These are phyloP conservation scores for Eulithis testata DNA, from an alignment of 2,888 invertebrate genomes.

Conservation along the genomic window DNA sequence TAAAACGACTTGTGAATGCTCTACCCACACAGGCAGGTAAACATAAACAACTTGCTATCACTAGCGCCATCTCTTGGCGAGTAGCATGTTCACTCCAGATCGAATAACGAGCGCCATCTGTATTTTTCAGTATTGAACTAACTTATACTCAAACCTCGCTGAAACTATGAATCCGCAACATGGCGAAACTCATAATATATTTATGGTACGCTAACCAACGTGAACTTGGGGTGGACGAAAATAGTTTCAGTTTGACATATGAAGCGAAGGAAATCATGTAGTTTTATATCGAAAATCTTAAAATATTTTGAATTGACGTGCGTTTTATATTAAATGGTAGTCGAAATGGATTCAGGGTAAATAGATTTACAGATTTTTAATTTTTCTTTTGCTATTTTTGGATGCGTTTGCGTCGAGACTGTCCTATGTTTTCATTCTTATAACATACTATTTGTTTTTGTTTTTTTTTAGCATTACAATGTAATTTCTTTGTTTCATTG, in stretches of 20 bases:
- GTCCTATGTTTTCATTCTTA: constrained; percentile 69
- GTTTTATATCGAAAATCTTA: constrained; percentile 78
- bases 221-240: constrained; percentile 80
- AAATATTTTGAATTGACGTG: constrained; percentile 59
- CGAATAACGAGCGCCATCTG: constrained; percentile 56
- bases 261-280: constrained; percentile 77
- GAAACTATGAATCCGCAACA: constrained; percentile 41
- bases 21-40: not conserved
- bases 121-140: constrained; percentile 14
- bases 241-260: constrained; percentile 83
- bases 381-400: constrained; percentile 51
- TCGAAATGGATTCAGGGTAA: constrained; percentile 80
- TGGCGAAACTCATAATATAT: constrained; percentile 40
- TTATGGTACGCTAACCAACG: constrained; percentile 73
- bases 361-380: constrained; percentile 47
- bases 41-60: not conserved
- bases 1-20: not conserved
- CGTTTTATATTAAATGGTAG: constrained; percentile 57
- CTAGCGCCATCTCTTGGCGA: constrained; percentile 45
- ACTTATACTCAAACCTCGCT: constrained; percentile 33
- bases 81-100: constrained; percentile 11
- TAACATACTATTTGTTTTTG: constrained; percentile 59
- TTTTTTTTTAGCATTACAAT: constrained; percentile 27
- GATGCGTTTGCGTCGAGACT: constrained; percentile 38
- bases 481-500: constrained; percentile 14